phyloP scores from a whole-genome alignment of 1,140 invertebrate species.

The Zaprionus camerounensis region DNA sequence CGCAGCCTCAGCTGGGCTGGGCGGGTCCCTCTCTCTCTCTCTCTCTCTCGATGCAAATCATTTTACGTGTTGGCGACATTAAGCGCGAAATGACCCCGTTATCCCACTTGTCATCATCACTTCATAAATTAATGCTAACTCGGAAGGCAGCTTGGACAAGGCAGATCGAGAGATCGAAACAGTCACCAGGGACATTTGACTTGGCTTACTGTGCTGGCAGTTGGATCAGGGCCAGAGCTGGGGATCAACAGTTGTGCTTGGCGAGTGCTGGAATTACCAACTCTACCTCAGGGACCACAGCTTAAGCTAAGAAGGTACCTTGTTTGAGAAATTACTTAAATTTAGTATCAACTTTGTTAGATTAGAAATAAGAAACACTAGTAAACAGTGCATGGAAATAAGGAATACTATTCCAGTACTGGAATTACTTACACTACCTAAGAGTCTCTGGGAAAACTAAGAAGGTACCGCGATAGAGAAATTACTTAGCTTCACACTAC shows the following conservation, averaged over 20 bases:
- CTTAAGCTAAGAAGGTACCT: not conserved
- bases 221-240: slow-evolving; percentile 26
- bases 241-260: not conserved
- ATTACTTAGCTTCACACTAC: no score
- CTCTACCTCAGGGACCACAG: not conserved
- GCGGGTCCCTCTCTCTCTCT: slow-evolving; percentile 17
- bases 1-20: not conserved
- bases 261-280: not conserved
- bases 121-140: slow-evolving; percentile 83
- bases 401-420: no score
- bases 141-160: slow-evolving; percentile 45
- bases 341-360: no score
- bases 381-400: no score
- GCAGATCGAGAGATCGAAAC: slow-evolving; percentile 16
- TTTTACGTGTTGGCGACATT: slow-evolving; percentile 84
- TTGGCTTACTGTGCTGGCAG: slow-evolving; percentile 9
- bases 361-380: no score
- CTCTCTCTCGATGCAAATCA: slow-evolving; percentile 73
- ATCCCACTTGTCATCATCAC: slow-evolving; percentile 84
- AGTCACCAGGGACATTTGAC: slow-evolving; percentile 3
- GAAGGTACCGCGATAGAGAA: not conserved
- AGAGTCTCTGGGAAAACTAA: not conserved
- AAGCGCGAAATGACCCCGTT: slow-evolving; percentile 83
- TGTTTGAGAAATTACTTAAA: no score
- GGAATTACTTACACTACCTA: no score